Base-by-base conservation (phyloP, 2,797 vertebrate genomes). In the Distichodus sexfasciatus region DNA sequence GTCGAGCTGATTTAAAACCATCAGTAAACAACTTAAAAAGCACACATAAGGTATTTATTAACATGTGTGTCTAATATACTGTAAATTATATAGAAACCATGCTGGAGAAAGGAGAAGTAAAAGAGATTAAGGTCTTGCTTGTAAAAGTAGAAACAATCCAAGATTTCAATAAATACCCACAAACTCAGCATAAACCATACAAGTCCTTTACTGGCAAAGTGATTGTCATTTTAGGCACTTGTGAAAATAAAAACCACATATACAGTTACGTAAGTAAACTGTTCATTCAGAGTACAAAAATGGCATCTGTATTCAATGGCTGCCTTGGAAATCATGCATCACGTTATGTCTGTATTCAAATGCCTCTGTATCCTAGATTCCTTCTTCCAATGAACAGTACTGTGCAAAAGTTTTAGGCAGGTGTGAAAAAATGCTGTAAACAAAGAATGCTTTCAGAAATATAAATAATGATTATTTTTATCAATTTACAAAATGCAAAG, bases 131-230 rank as follows among this genome's bases (percentile, higher is more conserved):
- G 17, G 17, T 33, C 1, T 43, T 41, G 17, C 26, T 69, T 53
- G 38, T 59, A 26, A 61, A 90, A 91, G 88, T 90, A 89, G 92
- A 90, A 91, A 91, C 91, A 92, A 55, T 57, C 46, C 17, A 51
- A 15, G n/a, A 23, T 11, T 67, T 67, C 50, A 65, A 71, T 74
- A 60, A 67, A 59, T 59, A 68, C 21, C 11, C 7, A 50, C 10
- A 46, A 40, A 66, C 26, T 50, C 46, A 31, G 8, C 35, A 35
- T 15, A 48, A 43, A 69, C 26, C 68, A 26, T 62, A 53, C 31
- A 66, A 40, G 61, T 57, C 31, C 47, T 17, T 53, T 38, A 46
- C 47, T 41, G 43, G 48, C 11, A 40, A 36, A 31, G 28, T 61
- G 75, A 75, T 79, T 75, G 72, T 77, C 78, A 66, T 65, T 44